phyloP scores from a whole-genome alignment of 2,113 vertebrate species.

The Noctilio leporinus region DNA sequence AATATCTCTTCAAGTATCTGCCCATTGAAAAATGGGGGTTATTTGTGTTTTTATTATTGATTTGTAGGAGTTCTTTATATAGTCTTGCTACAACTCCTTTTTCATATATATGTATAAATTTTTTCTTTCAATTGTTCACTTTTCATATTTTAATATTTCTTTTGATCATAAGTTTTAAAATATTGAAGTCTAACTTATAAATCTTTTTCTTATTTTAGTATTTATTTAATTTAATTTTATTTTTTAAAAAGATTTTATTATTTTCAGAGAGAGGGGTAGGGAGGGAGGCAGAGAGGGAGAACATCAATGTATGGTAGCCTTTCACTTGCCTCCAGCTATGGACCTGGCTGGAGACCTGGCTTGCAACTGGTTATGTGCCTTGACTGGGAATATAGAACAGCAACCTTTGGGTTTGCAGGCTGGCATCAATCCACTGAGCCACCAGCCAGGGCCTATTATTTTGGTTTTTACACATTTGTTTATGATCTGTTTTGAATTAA shows the following conservation, averaged over 20 bases:
- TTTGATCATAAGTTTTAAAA: background rate
- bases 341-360: no score
- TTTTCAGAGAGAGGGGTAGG: no score
- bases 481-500: background rate
- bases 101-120: background rate
- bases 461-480: background rate
- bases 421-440: no score
- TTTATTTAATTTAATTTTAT: no score
- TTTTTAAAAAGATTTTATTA: no score
- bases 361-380: no score
- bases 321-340: no score
- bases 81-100: background rate
- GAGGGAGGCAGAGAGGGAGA: no score
- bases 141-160: slow-evolving; percentile 1
- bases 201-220: background rate
- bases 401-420: no score
- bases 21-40: background rate
- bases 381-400: no score
- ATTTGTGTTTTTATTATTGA: background rate
- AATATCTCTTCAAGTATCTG: background rate
- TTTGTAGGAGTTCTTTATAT: background rate
- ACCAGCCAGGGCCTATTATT: no score
- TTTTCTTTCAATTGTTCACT: background rate
- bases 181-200: background rate
- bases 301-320: no score